Evolutionary conservation across 2,797 vertebrate species (phyloP).

Genomic region (Enteromius thamalakanensis): DNA sequence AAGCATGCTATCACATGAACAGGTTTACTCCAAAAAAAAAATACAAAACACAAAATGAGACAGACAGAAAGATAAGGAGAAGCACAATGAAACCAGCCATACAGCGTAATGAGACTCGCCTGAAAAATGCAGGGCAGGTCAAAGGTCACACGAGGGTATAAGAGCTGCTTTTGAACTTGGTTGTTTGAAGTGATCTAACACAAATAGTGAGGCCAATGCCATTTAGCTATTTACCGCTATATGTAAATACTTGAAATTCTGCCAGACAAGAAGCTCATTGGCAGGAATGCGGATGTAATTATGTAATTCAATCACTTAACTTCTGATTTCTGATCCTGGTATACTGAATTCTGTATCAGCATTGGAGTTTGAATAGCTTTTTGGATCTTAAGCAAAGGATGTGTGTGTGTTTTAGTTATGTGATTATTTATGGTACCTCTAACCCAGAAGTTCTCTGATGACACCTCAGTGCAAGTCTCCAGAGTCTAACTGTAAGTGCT

Average conservation of each 20-base stretch:
- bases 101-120: not conserved
- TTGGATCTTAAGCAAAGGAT: not conserved
- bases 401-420: not conserved
- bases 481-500: not conserved
- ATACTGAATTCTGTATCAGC: slow-evolving; percentile 4
- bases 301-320: not conserved
- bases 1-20: not conserved
- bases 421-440: not conserved
- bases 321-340: not conserved
- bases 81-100: not conserved
- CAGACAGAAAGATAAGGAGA: not conserved
- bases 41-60: slow-evolving; percentile 7
- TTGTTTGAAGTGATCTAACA: slow-evolving; percentile 19
- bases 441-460: not conserved
- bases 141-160: slow-evolving; percentile 16
- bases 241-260: slow-evolving; percentile 14
- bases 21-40: not conserved
- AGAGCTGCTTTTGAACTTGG: slow-evolving; percentile 5
- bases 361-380: not conserved
- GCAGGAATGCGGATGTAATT: not conserved
- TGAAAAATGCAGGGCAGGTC: slow-evolving; percentile 6
- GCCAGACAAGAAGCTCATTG: not conserved
- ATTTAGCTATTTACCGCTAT: slow-evolving; percentile 1
- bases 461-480: not conserved
- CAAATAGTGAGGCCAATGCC: not conserved